Evolutionary conservation across 2,888 invertebrate genomes (phyloP).

Genomic region (Drosophila demipolita): DNA sequence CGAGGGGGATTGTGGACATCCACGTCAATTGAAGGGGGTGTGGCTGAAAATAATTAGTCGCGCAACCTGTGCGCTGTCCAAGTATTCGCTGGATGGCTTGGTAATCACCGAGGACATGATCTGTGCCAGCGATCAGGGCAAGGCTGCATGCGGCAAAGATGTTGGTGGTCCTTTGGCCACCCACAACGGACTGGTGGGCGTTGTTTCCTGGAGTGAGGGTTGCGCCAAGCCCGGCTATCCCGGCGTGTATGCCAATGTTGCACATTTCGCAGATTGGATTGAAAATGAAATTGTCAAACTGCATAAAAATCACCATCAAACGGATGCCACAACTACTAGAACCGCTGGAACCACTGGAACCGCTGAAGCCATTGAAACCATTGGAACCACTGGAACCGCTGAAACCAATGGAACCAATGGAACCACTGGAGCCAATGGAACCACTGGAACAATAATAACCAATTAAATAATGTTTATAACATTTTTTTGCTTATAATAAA

Average conservation of each 20-base stretch:
- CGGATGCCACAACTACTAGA: background rate
- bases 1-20: background rate
- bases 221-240: slow-evolving; percentile 25
- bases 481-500: background rate
- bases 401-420: too few species aligned
- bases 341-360: too few species aligned
- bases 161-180: slow-evolving; percentile 20
- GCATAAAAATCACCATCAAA: background rate
- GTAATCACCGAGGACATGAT: slow-evolving; percentile 27
- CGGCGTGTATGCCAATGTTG: slow-evolving; percentile 20
- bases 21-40: background rate
- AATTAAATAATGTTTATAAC: background rate
- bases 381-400: too few species aligned
- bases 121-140: slow-evolving; percentile 22
- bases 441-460: too few species aligned
- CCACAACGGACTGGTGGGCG: slow-evolving; percentile 7
- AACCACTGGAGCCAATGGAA: too few species aligned
- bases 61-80: background rate
- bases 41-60: slow-evolving; percentile 3
- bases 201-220: slow-evolving; percentile 20
- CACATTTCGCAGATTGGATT: slow-evolving; percentile 8
- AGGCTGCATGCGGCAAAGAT: slow-evolving; percentile 5
- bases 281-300: background rate
- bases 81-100: slow-evolving; percentile 7
- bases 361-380: too few species aligned